phyloP scores from a whole-genome alignment of 1,140 invertebrate species.

The Atopsyche davidsoni region DNA sequence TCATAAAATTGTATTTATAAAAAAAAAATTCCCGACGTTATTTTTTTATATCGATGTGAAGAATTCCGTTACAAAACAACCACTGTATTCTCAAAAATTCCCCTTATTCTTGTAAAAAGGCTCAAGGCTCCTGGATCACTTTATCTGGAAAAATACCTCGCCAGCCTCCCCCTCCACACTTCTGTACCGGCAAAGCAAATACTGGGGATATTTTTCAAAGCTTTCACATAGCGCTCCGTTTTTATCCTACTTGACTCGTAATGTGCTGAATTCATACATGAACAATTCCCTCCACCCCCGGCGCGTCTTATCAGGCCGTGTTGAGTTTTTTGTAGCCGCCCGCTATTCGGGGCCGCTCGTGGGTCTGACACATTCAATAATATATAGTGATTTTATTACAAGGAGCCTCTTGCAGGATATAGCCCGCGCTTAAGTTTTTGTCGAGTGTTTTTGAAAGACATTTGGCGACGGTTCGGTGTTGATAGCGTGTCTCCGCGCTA shows the following conservation, averaged over 20 bases:
- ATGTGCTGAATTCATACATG: conserved; percentile 54
- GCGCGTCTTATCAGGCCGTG: conserved; percentile 26
- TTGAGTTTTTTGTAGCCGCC: conserved; percentile 28
- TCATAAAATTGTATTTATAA: too few relatives aligned
- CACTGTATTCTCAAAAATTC: too few relatives aligned
- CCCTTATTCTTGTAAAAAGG: too few relatives aligned
- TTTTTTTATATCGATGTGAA: too few relatives aligned
- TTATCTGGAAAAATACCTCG: background rate
- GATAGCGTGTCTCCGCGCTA: too few relatives aligned
- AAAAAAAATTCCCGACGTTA: too few relatives aligned
- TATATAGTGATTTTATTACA: conserved; percentile 30
- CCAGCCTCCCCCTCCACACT: conserved; percentile 18
- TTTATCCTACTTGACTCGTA: conserved; percentile 53
- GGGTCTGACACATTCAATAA: conserved; percentile 30
- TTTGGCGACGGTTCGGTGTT: too few relatives aligned
- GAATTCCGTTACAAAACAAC: too few relatives aligned
- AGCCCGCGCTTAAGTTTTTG: too few relatives aligned
- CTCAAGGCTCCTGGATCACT: background rate
- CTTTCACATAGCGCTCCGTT: conserved; percentile 43
- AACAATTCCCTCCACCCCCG: conserved; percentile 44
- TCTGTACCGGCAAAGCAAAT: conserved; percentile 30
- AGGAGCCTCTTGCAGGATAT: conserved; percentile 15
- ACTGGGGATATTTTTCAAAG: conserved; percentile 46
- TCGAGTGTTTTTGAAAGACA: too few relatives aligned
- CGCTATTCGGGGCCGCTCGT: conserved; percentile 24